Conservation (phyloP, 2,888 invertebrate species). For the Drosophila paracracens region DNA sequence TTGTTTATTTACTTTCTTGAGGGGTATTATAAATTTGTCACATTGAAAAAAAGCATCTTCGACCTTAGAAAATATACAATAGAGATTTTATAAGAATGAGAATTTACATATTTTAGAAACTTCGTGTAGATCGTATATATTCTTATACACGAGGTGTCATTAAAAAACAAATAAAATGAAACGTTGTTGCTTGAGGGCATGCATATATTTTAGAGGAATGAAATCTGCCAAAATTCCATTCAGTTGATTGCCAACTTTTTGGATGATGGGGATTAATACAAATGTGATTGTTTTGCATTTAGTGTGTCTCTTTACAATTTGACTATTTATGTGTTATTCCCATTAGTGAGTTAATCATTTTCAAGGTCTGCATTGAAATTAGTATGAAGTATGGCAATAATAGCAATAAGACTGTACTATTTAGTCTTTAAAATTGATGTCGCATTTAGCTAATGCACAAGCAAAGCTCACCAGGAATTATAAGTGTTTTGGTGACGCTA, state of each 20-base stretch:
- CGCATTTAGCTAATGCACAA: not conserved
- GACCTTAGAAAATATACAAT: slow-evolving; percentile 1
- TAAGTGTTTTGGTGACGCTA: slow-evolving; percentile 19
- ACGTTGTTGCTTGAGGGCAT: not conserved
- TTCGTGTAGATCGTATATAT: not conserved
- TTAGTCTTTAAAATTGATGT: not conserved
- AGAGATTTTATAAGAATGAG: too few relatives aligned
- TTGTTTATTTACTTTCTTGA: slow-evolving; percentile 3
- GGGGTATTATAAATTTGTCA: not conserved
- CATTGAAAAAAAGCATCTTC: not conserved
- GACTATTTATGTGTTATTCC: not conserved
- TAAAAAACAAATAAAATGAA: not conserved
- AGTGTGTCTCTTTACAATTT: not conserved
- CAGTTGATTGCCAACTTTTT: not conserved
- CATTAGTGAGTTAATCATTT: not conserved
- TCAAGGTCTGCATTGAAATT: not conserved
- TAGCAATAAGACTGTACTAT: not conserved
- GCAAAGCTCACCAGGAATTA: not conserved
- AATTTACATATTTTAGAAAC: not conserved
- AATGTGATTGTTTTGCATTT: not conserved
- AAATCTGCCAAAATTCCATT: not conserved
- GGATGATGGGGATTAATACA: not conserved
- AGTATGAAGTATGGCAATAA: not conserved
- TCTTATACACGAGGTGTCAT: not conserved
- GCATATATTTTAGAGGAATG: not conserved